Evolutionary conservation across 2,888 invertebrate genomes (phyloP).

Genomic region (Zaprionus bogoriensis): DNA sequence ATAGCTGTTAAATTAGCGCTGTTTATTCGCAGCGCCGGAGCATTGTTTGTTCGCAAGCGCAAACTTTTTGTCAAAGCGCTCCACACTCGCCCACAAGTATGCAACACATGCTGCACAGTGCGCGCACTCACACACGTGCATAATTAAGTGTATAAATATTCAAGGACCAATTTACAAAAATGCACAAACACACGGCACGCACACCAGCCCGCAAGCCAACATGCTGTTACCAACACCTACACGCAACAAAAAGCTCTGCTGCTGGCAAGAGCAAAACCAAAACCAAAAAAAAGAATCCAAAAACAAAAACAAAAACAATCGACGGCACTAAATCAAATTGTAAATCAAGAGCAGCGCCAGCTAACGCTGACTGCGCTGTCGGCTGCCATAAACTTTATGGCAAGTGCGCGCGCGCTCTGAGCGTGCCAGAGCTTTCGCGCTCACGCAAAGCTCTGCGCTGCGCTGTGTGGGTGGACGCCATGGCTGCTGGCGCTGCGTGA

Average conservation of each 20-base stretch:
- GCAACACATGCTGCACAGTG: slow-evolving; percentile 27
- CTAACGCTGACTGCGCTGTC: slow-evolving; percentile 18
- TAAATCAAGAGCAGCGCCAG: slow-evolving; percentile 60
- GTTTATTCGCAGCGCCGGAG: too few relatives aligned
- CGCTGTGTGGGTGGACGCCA: slow-evolving; percentile 27
- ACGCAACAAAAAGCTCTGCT: slow-evolving; percentile 37
- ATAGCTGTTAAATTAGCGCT: too few relatives aligned
- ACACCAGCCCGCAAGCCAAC: background rate
- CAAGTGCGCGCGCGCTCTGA: slow-evolving; percentile 21
- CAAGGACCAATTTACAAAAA: slow-evolving; percentile 55
- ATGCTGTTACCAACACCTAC: background rate
- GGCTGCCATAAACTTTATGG: slow-evolving; percentile 59
- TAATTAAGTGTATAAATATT: slow-evolving; percentile 63
- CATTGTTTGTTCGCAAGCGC: background rate
- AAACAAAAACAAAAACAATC: background rate
- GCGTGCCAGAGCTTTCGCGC: slow-evolving; percentile 20
- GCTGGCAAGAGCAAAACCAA: background rate
- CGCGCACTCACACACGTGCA: slow-evolving; percentile 22
- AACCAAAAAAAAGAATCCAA: background rate
- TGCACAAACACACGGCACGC: too few relatives aligned
- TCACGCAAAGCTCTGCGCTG: slow-evolving; percentile 25
- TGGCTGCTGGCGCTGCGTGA: slow-evolving; percentile 16
- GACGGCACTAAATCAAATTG: slow-evolving; percentile 59
- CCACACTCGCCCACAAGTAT: slow-evolving; percentile 30
- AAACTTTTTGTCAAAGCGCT: background rate